A percentile compares a stretch with the other conserved stretches of the same genome.
phyloP scores from a whole-genome alignment of 2,888 invertebrate species.

The Acholoe squamosa region DNA sequence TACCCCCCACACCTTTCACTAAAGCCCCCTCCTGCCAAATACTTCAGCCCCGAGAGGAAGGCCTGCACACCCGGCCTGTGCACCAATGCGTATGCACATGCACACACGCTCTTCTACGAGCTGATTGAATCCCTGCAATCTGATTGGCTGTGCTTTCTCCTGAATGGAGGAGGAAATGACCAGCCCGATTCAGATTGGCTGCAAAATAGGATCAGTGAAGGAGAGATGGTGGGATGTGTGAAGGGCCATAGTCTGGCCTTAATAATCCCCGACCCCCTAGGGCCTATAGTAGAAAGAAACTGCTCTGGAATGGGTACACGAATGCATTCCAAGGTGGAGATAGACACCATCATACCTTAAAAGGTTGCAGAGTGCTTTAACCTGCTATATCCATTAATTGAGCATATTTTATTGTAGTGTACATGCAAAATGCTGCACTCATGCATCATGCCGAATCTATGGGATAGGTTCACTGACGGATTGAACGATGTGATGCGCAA shows the following conservation, averaged over 20 bases:
- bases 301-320: neutral
- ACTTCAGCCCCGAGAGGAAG: neutral
- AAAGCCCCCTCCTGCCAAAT: neutral
- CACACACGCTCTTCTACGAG: neutral
- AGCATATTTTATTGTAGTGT: too few relatives aligned
- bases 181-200: neutral
- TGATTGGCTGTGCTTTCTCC: neutral
- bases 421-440: too few relatives aligned
- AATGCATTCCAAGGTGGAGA: constrained; percentile 1
- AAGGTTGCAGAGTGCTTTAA: too few relatives aligned
- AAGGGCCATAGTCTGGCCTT: constrained; percentile 2
- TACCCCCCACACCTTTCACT: neutral
- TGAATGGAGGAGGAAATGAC: constrained; percentile 36
- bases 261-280: neutral
- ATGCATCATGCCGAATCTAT: too few relatives aligned
- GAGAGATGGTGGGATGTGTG: neutral
- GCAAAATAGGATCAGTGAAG: constrained; percentile 39
- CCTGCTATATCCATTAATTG: too few relatives aligned
- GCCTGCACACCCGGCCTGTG: neutral
- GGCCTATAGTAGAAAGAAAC: neutral
- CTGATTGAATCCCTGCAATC: neutral
- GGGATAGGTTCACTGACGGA: too few relatives aligned
- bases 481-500: too few relatives aligned
- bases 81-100: neutral
- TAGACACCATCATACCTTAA: neutral